Percentiles rank a stretch among this genome's conserved stretches.
Evolutionary conservation across 2,888 invertebrate species (phyloP).

Genomic region (Ariolimax columbianus): DNA sequence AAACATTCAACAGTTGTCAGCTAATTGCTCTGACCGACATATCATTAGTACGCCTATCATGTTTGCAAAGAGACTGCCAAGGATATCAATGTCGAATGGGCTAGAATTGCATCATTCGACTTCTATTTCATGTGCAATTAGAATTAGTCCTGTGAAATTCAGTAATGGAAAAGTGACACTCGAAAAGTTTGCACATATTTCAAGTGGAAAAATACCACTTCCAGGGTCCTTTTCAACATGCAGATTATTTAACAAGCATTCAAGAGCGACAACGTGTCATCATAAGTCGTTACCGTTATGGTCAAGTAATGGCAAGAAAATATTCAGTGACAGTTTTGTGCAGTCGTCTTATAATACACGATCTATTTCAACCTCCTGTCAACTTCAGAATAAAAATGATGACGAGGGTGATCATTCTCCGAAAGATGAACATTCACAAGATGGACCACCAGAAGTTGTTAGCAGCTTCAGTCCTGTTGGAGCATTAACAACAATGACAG

Average conservation of each 20-base stretch:
- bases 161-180: too few relatives aligned
- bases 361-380: constrained; percentile 18
- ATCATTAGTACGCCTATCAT: background rate
- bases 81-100: background rate
- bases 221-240: background rate
- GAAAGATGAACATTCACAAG: constrained; percentile 7
- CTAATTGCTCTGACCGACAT: background rate
- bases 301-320: background rate
- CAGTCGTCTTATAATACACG: background rate
- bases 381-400: constrained; percentile 31
- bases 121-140: background rate
- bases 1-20: background rate
- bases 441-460: constrained; percentile 35
- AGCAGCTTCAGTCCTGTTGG: constrained; percentile 53
- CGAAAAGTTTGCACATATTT: background rate
- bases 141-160: background rate
- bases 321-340: background rate
- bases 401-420: constrained; percentile 13
- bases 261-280: background rate
- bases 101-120: background rate
- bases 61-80: background rate
- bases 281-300: background rate
- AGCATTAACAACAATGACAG: constrained; percentile 90
- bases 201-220: background rate
- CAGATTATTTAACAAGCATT: constrained; percentile 17